Conservation (phyloP, 2,888 invertebrate species). For the Ormyrus thymus region DNA sequence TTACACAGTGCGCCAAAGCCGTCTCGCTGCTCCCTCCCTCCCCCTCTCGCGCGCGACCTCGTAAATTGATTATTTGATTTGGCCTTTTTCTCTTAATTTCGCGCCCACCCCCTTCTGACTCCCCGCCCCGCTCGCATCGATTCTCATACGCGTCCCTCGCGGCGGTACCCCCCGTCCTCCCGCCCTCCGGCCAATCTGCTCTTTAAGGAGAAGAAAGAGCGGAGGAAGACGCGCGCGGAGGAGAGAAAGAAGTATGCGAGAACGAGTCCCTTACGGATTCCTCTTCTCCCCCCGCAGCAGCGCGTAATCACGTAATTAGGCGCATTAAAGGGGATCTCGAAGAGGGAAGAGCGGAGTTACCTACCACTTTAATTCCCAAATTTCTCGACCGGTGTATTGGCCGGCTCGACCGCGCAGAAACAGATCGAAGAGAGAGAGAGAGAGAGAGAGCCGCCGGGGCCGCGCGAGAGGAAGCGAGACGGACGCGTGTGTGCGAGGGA, state of each 20-base stretch:
- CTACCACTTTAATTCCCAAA: conserved; percentile 70
- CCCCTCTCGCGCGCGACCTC: conserved; percentile 49
- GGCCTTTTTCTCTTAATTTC: conserved; percentile 50
- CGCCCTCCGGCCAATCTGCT: conserved; percentile 26
- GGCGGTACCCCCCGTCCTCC: neutral
- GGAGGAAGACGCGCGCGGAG: conserved; percentile 38
- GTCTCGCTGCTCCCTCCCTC: neutral
- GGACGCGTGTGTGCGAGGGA: neutral
- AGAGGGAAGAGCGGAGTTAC: conserved; percentile 53
- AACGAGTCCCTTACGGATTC: conserved; percentile 35
- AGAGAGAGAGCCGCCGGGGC: neutral
- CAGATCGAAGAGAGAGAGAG: conserved; percentile 50
- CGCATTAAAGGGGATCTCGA: conserved; percentile 66
- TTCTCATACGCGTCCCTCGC: conserved; percentile 35
- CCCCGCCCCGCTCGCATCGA: conserved; percentile 33
- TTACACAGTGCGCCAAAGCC: conserved; percentile 1
- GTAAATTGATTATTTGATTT: conserved; percentile 57
- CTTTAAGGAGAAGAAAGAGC: conserved; percentile 38
- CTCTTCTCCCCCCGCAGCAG: conserved; percentile 4
- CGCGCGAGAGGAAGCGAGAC: conserved; percentile 17
- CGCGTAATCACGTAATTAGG: conserved; percentile 68
- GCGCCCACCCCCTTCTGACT: conserved; percentile 7
- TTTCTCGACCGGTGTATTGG: conserved; percentile 66
- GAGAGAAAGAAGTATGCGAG: conserved; percentile 28
- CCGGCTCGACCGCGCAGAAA: conserved; percentile 52